Base-by-base conservation (phyloP, 2,797 vertebrate species). In the Xerus rutilus region DNA sequence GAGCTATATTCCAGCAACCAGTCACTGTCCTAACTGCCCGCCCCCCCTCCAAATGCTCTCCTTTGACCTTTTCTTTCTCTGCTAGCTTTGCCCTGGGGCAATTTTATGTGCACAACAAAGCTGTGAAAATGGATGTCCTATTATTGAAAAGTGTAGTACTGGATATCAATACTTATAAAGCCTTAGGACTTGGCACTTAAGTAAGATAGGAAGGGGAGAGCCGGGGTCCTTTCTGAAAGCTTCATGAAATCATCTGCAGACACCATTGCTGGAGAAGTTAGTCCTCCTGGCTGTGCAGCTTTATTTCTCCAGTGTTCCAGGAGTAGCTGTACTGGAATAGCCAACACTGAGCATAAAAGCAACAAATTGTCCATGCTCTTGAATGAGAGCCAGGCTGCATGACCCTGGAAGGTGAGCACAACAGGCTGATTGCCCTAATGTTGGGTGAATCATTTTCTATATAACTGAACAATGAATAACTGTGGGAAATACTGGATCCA, bases 41-140 rank as follows among this genome's bases (percentile, higher is more conserved):
- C 39, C 39, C 39, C 39, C 39, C 39, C 35, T 67, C 7, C 17
- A n/a, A 28, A 30, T 5, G 1, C 14, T 39, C 30, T 30, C 4
- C 32, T 35, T 35, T n/a, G 30, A n/a, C 7, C 35, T 78, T 88
- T 39, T 78, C 39, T 65, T 64, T 77, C 32, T 82, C 45, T 32
- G 25, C 30, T 17, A 39, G 89, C 65, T 96, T 93, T 85, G 52
- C 54, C 32, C 64, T 64, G 57, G 39, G 70, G 17, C 30, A 57
- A 0, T 86, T 92, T 79, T 39, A 12, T 79, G 30, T 70, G 12
- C 15, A 25, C 20, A 54, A 39, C 49, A 39, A 73, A 94, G 67
- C n/a, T 82, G 83, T 86, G 54, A 94, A 95, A 84, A 73, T 52
- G 39, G 25, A 30, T 65, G 59, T 57, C 90, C 73, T 89, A 9